A percentile compares a stretch with the other conserved stretches of the same genome.
phyloP scores from a whole-genome alignment of 2,888 invertebrate species.

The Andrena marginata region DNA sequence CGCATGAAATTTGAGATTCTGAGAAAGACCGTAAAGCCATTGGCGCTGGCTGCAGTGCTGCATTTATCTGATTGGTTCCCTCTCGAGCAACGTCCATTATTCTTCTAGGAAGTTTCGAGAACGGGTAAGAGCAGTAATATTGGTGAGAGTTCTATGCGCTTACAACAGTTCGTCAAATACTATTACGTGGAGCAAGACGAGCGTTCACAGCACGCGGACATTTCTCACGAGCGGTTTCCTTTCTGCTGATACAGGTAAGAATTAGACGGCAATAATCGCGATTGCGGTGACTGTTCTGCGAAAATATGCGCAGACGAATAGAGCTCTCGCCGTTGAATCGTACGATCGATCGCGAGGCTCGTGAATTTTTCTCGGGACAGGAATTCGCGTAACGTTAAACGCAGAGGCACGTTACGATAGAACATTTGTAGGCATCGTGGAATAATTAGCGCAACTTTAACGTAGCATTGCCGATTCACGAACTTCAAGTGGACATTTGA shows the following conservation, averaged over 20 bases:
- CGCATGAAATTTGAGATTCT: slow-evolving; percentile 10
- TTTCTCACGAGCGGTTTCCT: slow-evolving; percentile 45
- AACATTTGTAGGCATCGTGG: neutral
- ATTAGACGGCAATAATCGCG: neutral
- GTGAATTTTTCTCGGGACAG: slow-evolving; percentile 50
- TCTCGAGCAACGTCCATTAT: slow-evolving; percentile 75
- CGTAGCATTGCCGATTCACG: neutral
- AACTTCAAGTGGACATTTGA: slow-evolving; percentile 28
- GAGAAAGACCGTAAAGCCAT: slow-evolving; percentile 51
- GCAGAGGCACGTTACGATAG: neutral
- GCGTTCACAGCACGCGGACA: slow-evolving; percentile 54
- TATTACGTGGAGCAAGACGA: slow-evolving; percentile 52
- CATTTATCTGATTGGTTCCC: slow-evolving; percentile 68
- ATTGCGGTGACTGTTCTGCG: neutral
- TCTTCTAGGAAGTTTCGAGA: slow-evolving; percentile 80
- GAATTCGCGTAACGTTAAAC: slow-evolving; percentile 18
- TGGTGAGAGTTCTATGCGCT: slow-evolving; percentile 65
- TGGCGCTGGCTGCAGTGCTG: slow-evolving; percentile 43
- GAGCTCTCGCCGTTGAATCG: slow-evolving; percentile 38
- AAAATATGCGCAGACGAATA: slow-evolving; percentile 33
- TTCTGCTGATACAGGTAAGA: slow-evolving; percentile 69
- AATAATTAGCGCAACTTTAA: slow-evolving; percentile 16
- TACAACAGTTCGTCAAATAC: slow-evolving; percentile 65
- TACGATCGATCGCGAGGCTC: slow-evolving; percentile 57
- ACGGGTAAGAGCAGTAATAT: slow-evolving; percentile 69